Evolutionary conservation across 23 tunicate genomes (phyloP), one percentile per base, ranked within the genome.

Genomic region (Ciona savignyi): DNA sequence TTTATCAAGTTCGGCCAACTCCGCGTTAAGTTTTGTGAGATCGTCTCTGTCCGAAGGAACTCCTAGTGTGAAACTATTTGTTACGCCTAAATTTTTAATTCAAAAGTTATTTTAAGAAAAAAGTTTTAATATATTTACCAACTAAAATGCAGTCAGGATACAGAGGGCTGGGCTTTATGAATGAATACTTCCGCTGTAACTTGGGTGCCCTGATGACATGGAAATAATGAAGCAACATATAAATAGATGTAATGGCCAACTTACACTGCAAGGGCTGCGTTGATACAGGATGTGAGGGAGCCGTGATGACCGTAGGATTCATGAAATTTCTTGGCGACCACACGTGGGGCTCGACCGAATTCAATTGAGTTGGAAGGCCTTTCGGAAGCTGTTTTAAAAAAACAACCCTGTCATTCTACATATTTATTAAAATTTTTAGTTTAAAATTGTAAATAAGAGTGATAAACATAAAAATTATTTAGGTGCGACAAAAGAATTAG

Each of bases 321-420:
- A 26, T 33, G 76, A 29, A 72, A 72, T 1, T 23, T 2, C 29
- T 49, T 72, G 1, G 76, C 76, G 24, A 72, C 76, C 26, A 4
- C 27, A 15, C n/a, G 64, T 0, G 76, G 76, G 4, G 64, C 76
- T 9, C 30, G 27, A 11, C 76, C 76, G 26, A 72, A 72, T 2
- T 48, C 63, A 3, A 72, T 20, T 6, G 76, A 68, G 34, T 20
- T 30, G 35, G 35, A 11, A 3, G 35, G 72, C 6, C 35, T 28
- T 6, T 42, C 11, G 9, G 56, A 42, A 6, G 56, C 56, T 42
- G 15, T 42, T 42, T 9, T 42, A 42, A 42, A 42, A 15, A 42
- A 42, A 42, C 56, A 6, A 15, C 56, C 9, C 9, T 42, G 56
- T 42, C 56, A 42, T 42, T 15, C 56, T 9, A 42, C 11, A 42